Evolutionary conservation across 1,140 invertebrate genomes (phyloP).

Genomic region (Octopus sinensis): DNA sequence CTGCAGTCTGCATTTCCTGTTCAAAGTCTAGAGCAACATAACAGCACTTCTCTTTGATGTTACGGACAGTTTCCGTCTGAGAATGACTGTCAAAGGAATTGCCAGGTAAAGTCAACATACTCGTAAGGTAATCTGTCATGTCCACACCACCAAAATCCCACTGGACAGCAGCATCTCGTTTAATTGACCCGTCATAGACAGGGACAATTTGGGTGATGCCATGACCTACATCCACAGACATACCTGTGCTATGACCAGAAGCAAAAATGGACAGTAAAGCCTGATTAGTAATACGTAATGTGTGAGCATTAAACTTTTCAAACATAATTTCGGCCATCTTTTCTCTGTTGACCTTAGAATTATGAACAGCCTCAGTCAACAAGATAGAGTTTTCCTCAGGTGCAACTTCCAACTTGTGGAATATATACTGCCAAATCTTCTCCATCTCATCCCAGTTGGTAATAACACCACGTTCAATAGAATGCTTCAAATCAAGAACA

Average conservation of each 20-base stretch:
- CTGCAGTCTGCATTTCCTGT: constrained; percentile 89
- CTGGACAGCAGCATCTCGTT: constrained; percentile 77
- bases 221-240: constrained; percentile 87
- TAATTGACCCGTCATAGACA: constrained; percentile 78
- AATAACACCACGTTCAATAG: constrained; percentile 89
- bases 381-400: constrained; percentile 50
- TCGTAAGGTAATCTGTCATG: constrained; percentile 83
- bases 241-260: constrained; percentile 90
- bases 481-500: constrained; percentile 72
- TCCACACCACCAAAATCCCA: constrained; percentile 85
- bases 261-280: constrained; percentile 88
- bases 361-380: constrained; percentile 48
- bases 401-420: constrained; percentile 60
- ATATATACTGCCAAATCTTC: constrained; percentile 54
- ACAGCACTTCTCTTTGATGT: constrained; percentile 71
- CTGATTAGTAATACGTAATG: constrained; percentile 90
- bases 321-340: constrained; percentile 20
- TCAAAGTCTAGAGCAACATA: constrained; percentile 62
- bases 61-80: constrained; percentile 86
- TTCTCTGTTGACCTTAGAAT: constrained; percentile 49
- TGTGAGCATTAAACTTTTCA: constrained; percentile 77
- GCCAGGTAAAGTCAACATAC: constrained; percentile 60
- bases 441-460: constrained; percentile 89
- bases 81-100: constrained; percentile 58
- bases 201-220: constrained; percentile 90